These are phyloP conservation scores for Nomada ferruginata DNA, from an alignment of 2,888 invertebrate species.

Conservation along the genomic window DNA sequence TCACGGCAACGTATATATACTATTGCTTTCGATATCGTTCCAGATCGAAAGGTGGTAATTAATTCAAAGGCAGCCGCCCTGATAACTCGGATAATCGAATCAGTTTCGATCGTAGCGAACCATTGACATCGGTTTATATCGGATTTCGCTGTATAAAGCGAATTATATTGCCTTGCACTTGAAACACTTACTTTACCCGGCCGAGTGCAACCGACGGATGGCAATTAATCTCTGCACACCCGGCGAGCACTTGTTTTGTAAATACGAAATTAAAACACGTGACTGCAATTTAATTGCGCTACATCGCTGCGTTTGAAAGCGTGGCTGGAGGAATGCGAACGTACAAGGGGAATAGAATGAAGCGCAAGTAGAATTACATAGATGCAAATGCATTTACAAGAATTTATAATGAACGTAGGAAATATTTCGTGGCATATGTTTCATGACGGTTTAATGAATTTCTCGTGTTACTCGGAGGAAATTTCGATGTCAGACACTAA, in stretches of 20 bases:
- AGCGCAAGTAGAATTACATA: too few species aligned
- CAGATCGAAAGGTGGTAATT: slow-evolving; percentile 42
- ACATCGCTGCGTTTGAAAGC: background rate
- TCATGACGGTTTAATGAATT: slow-evolving; percentile 1
- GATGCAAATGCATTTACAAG: background rate
- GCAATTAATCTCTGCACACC: slow-evolving; percentile 26
- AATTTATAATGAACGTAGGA: background rate
- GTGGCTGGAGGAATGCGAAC: background rate
- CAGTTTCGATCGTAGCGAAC: slow-evolving; percentile 34
- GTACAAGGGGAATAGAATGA: too few species aligned
- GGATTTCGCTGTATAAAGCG: background rate
- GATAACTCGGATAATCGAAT: slow-evolving; percentile 61
- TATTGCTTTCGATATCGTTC: background rate
- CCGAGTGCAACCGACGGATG: background rate
- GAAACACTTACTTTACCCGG: slow-evolving; percentile 9
- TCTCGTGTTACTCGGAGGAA: slow-evolving; percentile 18
- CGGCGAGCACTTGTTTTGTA: background rate
- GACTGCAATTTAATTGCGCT: background rate
- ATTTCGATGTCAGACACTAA: background rate
- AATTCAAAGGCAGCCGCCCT: slow-evolving; percentile 45
- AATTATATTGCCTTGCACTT: background rate
- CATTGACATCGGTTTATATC: background rate
- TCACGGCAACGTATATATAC: background rate
- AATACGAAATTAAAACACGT: background rate
- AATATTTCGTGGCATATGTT: background rate